Conservation (phyloP, 2,888 invertebrate genomes). For the Venustoraphidia nigricollis region DNA sequence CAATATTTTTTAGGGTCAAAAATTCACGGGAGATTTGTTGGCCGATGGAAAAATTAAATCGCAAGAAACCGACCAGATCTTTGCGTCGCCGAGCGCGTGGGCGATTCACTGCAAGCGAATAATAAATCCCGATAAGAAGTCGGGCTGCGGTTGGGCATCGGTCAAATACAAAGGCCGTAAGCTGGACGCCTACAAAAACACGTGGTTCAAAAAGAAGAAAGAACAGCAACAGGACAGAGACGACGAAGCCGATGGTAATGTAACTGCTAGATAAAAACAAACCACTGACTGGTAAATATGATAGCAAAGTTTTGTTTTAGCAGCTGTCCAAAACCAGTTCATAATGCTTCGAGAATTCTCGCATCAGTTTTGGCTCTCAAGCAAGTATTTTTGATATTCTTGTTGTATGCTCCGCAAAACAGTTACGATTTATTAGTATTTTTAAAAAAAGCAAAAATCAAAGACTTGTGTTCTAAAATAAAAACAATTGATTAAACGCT, state of each 20-base stretch:
- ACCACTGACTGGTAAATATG: no score
- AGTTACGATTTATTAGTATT: no score
- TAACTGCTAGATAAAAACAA: not conserved
- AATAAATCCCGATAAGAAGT: constrained; percentile 81
- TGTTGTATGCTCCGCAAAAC: no score
- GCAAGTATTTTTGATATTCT: no score
- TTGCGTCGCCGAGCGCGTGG: constrained; percentile 85
- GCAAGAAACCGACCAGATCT: constrained; percentile 74
- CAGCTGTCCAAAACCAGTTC: no score
- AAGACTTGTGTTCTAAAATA: no score
- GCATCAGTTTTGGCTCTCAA: no score
- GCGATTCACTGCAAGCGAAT: constrained; percentile 83
- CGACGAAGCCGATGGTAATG: constrained; percentile 16
- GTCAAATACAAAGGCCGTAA: constrained; percentile 79
- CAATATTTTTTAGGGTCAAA: constrained; percentile 52
- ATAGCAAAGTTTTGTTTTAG: no score
- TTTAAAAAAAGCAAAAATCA: no score
- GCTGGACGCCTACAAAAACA: constrained; percentile 74
- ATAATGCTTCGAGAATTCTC: no score
- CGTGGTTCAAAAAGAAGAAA: constrained; percentile 56
- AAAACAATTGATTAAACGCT: no score
- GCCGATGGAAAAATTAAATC: constrained; percentile 78
- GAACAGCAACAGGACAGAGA: constrained; percentile 23
- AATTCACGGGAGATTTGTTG: constrained; percentile 74
- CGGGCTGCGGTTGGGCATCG: constrained; percentile 88